Evolutionary conservation across 2,797 vertebrate genomes (phyloP), one percentile per base, ranked within the genome.

Genomic region (Gouania willdenowi): DNA sequence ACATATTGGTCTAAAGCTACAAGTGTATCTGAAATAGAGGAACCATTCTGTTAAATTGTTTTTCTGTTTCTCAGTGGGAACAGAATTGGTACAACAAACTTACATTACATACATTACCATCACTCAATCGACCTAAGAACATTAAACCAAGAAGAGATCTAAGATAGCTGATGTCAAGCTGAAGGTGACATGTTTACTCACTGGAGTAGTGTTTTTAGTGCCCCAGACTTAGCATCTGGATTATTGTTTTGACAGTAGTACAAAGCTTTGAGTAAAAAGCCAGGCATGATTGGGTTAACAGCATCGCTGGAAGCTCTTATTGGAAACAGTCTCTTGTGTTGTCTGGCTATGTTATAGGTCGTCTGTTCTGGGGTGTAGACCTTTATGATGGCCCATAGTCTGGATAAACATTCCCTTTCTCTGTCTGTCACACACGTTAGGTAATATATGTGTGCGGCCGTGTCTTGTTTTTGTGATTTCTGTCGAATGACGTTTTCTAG

Each of bases 401-500:
- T 79, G 69, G 55, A 72, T 78, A 73, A 80, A 86, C 74, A 75
- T 81, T 87, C 84, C 75, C 72, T 58, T 66, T 72, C 50, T 41
- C 50, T 41, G 56, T 69, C 67, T 71, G 25, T 47, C 29, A 13
- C 17, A 42, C 19, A 21, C 60, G 57, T 29, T 41, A 41, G 45
- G 66, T 49, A 23, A 26, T 20, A 6, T 20, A 20, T 5, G 20
- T 20, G 6, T 20, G 6, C 19, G 13, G 13, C 13, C 14, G 13
- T 17, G 37, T 30, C 53, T 27, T 55, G 30, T 70, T 66, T 64
- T 16, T 42, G 20, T 26, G 43, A 52, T 44, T 26, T n/a, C 5
- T 17, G 2, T 27, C 9, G 32, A 52, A 27, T 26, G 47, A 66
- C 31, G 7, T 33, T 20, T 23, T 34, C 41, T 26, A 42, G 35